Base-by-base conservation (phyloP, 1,140 invertebrate species). In the Drosophila guanche region DNA sequence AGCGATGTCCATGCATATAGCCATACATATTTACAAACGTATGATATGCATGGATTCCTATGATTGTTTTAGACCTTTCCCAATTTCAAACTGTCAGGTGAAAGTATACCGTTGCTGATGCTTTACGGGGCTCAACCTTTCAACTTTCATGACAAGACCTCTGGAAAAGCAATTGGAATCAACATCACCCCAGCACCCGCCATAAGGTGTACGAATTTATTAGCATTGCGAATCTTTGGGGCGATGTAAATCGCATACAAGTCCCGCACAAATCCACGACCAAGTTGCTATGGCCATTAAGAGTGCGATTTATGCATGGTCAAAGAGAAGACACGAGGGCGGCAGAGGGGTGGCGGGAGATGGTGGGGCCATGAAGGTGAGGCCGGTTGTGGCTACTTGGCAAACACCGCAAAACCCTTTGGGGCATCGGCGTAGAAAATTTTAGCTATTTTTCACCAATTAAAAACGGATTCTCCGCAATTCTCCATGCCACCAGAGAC, bases 401-500 rank as follows among this genome's bases (percentile, higher is more conserved):
- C 72, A 68, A 33, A 33, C 7, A 53, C 42, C 42, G 46, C 46
- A 37, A 40, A 48, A 50, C 70, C 71, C 63, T 74, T 75, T 76
- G 23, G 62, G 46, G 27, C 22, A 50, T 75, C 61, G 58, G 83
- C 83, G 83, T 88, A 42, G 63, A 70, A 70, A 88, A 83, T 88
- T 79, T 67, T 29, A 61, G 79, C 71, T 88, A 88, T 88, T 88
- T 88, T 88, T 88, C 75, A 88, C 83, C 83, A 88, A 88, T 88
- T 88, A 88, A 88, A 86, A 88, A 88, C 79, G 75, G 83, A 88
- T 88, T 88, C 83, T 83, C 63, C 23, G 52, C 61, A 79, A 83
- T 88, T 83, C 61, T 83, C 63, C 66, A 86, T 69, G 83, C 65
- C 46, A 41, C 52, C 27, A 40, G 42, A 41, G 59, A 33, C 60